Conservation (phyloP, 2,888 invertebrate genomes). For the Tineola bisselliella region DNA sequence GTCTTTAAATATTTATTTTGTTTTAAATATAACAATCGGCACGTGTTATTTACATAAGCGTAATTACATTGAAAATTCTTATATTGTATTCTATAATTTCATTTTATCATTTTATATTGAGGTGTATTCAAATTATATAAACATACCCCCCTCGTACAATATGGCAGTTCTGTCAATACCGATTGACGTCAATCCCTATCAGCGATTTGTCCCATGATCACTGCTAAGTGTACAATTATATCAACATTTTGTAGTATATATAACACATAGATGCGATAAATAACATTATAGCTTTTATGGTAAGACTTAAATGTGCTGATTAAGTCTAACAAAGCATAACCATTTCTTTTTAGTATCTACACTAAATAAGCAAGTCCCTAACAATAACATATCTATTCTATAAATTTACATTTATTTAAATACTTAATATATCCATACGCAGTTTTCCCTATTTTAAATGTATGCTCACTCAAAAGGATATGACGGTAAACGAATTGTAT, state of each 20-base stretch:
- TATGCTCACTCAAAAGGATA: neutral
- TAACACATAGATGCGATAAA: too few relatives aligned
- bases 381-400: neutral
- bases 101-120: neutral
- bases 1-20: neutral
- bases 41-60: neutral
- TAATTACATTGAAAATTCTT: neutral
- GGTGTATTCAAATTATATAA: neutral
- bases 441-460: neutral
- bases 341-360: neutral
- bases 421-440: neutral
- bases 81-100: neutral
- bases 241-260: neutral
- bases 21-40: neutral
- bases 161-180: neutral
- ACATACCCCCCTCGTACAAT: neutral
- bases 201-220: constrained; percentile 1
- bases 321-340: neutral
- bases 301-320: neutral
- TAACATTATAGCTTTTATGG: too few relatives aligned
- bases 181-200: constrained; percentile 3
- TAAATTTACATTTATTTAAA: neutral
- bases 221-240: neutral
- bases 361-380: neutral
- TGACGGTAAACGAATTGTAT: constrained; percentile 7